Conservation (phyloP, 2,888 invertebrate genomes). For the Drosophila setosimentum region DNA sequence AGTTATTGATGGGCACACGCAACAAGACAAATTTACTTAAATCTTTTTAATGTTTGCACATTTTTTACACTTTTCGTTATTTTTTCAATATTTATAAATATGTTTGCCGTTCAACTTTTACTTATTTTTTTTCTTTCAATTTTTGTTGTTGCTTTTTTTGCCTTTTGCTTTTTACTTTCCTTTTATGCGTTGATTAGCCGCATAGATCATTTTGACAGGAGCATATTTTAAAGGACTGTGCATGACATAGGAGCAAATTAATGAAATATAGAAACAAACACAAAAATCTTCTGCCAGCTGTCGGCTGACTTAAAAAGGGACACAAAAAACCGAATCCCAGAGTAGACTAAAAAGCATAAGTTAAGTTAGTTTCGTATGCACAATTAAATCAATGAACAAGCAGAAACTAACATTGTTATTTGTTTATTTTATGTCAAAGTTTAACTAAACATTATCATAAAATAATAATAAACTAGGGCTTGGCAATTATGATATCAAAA, state of each 20-base stretch:
- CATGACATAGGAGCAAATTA: conserved; percentile 33
- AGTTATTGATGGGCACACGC: conserved; percentile 79
- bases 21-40: conserved; percentile 80
- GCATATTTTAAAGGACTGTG: conserved; percentile 38
- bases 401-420: not conserved
- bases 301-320: not conserved
- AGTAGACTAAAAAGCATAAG: not conserved
- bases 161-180: conserved; percentile 12
- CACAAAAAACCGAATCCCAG: not conserved
- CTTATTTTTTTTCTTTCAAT: no score
- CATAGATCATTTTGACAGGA: conserved; percentile 72
- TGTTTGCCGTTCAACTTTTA: conserved; percentile 39
- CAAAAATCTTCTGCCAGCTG: conserved; percentile 17
- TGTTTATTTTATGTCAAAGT: not conserved
- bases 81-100: conserved; percentile 70
- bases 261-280: conserved; percentile 16
- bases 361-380: not conserved
- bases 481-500: not conserved
- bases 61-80: conserved; percentile 62
- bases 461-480: not conserved
- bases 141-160: not conserved
- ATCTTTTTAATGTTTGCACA: conserved; percentile 79
- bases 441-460: not conserved
- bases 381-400: not conserved
- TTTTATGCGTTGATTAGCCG: conserved; percentile 57